phyloP scores from a whole-genome alignment of 2,888 invertebrate species.

The Synergus gifuensis region DNA sequence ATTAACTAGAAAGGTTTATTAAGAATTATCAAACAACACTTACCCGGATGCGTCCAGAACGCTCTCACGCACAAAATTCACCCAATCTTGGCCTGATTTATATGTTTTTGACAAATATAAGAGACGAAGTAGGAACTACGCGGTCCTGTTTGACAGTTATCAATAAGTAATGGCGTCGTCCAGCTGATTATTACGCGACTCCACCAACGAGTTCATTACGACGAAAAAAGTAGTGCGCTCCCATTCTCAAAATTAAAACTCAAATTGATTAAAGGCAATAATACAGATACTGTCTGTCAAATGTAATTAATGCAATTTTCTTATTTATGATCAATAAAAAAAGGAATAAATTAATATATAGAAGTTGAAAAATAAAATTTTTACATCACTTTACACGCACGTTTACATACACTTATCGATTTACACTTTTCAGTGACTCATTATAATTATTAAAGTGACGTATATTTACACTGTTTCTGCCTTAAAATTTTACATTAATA shows the following conservation, averaged over 20 bases:
- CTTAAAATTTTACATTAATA: too few relatives aligned
- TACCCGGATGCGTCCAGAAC: constrained; percentile 76
- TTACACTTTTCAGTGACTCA: too few relatives aligned
- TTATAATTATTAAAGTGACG: too few relatives aligned
- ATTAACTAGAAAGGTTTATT: background rate
- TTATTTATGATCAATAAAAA: background rate
- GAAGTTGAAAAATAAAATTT: background rate
- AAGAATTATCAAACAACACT: constrained; percentile 55
- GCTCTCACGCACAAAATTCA: constrained; percentile 67
- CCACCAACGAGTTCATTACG: background rate
- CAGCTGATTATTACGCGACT: constrained; percentile 23
- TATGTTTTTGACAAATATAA: constrained; percentile 59
- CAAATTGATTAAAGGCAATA: background rate
- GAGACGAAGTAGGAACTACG: constrained; percentile 57
- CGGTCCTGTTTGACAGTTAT: constrained; percentile 32
- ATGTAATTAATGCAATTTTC: background rate
- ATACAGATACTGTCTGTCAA: too few relatives aligned
- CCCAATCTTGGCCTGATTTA: constrained; percentile 69
- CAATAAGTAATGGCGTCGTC: constrained; percentile 37
- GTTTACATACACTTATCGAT: too few relatives aligned
- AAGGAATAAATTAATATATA: background rate
- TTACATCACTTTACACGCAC: background rate
- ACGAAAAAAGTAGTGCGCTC: constrained; percentile 18
- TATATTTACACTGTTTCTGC: too few relatives aligned
- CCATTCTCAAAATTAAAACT: background rate